Percentiles rank a stretch among this genome's conserved stretches.
Evolutionary conservation across 2,797 vertebrate genomes (phyloP).

Genomic region (Macropodus opercularis): DNA sequence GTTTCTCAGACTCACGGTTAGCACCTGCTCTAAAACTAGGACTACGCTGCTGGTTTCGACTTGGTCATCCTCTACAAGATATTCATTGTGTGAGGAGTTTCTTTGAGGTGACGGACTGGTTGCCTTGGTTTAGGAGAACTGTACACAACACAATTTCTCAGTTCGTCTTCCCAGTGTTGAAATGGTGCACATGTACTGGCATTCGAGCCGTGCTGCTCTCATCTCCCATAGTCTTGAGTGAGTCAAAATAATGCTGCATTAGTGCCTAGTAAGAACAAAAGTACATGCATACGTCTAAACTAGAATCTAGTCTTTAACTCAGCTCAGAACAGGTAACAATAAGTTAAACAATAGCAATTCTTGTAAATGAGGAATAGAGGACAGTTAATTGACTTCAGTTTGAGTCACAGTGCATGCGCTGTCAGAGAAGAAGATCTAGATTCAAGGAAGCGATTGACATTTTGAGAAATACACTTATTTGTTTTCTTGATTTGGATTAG

Average conservation of each 20-base stretch:
- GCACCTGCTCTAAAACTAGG: slow-evolving; percentile 13
- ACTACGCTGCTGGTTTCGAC: slow-evolving; percentile 42
- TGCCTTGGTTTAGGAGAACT: slow-evolving; percentile 10
- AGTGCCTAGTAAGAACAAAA: slow-evolving; percentile 23
- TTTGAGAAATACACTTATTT: background rate
- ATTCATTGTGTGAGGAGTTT: slow-evolving; percentile 12
- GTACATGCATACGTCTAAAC: background rate
- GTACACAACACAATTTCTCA: background rate
- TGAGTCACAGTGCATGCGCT: background rate
- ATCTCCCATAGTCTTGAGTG: slow-evolving; percentile 9
- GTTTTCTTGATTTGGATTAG: background rate
- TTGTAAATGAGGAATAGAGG: background rate
- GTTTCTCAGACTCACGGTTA: slow-evolving; percentile 30
- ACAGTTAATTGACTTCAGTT: background rate
- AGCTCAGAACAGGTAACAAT: background rate
- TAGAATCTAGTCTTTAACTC: background rate
- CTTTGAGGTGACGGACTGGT: slow-evolving; percentile 7
- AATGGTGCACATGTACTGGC: slow-evolving; percentile 3
- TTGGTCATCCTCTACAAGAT: slow-evolving; percentile 21
- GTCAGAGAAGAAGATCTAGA: background rate
- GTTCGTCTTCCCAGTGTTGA: background rate
- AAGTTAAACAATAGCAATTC: background rate
- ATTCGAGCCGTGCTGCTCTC: slow-evolving; percentile 1
- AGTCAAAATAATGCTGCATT: slow-evolving; percentile 48
- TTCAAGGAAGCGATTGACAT: background rate